Evolutionary conservation across 1,140 invertebrate species (phyloP).

Genomic region (Neuroterus valhalla): DNA sequence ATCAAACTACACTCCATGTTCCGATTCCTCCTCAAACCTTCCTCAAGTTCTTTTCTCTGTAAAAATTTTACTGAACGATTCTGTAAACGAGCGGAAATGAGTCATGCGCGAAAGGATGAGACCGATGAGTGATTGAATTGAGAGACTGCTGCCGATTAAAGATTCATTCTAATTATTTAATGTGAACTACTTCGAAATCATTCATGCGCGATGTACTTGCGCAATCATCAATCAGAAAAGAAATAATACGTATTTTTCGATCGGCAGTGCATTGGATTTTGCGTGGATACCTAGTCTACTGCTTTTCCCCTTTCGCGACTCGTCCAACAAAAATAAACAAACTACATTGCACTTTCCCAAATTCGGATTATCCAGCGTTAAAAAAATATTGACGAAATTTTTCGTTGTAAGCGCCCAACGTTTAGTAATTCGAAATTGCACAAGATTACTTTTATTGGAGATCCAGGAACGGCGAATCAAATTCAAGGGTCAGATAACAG

Average conservation of each 20-base stretch:
- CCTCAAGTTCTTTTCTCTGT: conserved; percentile 93
- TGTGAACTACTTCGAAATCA: neutral
- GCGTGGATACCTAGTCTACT: conserved; percentile 22
- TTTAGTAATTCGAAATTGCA: neutral
- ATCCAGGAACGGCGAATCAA: neutral
- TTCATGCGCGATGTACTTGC: neutral
- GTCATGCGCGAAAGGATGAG: neutral
- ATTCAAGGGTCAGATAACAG: neutral
- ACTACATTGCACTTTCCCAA: neutral
- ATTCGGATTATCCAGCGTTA: neutral
- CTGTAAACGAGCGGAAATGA: conserved; percentile 15
- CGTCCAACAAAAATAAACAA: conserved; percentile 3
- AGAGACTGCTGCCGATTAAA: neutral
- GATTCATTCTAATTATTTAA: neutral
- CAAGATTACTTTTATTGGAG: neutral
- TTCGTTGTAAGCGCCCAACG: neutral
- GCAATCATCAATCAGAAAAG: neutral
- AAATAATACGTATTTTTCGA: neutral
- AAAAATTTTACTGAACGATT: conserved; percentile 45
- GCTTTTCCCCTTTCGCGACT: conserved; percentile 14
- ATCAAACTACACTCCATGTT: conserved; percentile 86
- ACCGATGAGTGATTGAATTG: conserved; percentile 4
- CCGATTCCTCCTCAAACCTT: conserved; percentile 92
- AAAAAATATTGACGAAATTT: neutral
- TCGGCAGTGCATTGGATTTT: conserved; percentile 11